A percentile compares a stretch with the other conserved stretches of the same genome.
Conservation (phyloP, 2,113 vertebrate species). For the Capra hircus region DNA sequence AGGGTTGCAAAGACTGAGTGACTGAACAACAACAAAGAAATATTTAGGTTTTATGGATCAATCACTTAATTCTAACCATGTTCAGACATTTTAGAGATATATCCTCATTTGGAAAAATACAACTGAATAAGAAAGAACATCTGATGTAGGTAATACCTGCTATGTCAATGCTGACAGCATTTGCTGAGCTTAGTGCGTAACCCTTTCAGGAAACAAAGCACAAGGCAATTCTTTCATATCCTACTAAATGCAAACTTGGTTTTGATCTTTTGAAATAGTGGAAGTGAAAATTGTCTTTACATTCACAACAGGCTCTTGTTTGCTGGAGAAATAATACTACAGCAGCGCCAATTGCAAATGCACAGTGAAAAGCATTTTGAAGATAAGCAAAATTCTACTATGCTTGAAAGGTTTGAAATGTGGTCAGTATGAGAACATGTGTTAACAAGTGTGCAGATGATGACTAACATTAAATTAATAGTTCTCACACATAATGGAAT, state of each 20-base stretch:
- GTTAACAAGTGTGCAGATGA: background rate
- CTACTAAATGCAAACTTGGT: background rate
- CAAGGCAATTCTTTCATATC: background rate
- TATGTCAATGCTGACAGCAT: background rate
- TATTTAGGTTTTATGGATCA: background rate
- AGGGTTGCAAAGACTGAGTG: background rate
- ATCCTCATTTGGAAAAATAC: background rate
- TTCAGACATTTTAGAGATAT: background rate
- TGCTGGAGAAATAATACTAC: background rate
- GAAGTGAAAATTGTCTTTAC: background rate
- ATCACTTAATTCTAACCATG: background rate
- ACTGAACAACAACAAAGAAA: background rate
- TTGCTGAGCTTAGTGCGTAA: background rate
- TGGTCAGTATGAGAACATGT: background rate
- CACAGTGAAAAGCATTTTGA: background rate
- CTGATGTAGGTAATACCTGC: background rate
- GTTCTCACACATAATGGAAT: background rate
- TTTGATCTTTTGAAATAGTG: background rate
- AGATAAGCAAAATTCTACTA: background rate
- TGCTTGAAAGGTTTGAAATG: background rate
- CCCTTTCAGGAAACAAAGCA: background rate
- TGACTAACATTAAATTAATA: background rate
- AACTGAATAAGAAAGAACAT: background rate
- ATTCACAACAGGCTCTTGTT: background rate
- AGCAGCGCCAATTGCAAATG: background rate